Evolutionary conservation across 2,797 vertebrate genomes (phyloP), one percentile per base, ranked within the genome.

Genomic region (Poeciliopsis presidionis): DNA sequence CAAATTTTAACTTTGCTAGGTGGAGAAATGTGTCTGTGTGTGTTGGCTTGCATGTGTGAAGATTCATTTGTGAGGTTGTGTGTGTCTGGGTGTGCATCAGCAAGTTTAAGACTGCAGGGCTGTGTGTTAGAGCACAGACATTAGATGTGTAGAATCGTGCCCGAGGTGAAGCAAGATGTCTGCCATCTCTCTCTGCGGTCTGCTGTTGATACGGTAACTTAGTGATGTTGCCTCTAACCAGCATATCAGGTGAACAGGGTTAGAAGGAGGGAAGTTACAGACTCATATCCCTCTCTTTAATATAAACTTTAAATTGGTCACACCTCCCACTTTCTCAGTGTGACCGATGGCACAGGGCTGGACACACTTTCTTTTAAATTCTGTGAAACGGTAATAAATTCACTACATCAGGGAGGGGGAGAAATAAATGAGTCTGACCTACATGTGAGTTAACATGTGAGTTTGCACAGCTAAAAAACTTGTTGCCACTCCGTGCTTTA

Each of bases 81-180:
- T 70, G 81, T 55, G 74, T 72, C 87, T 86, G 88, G 88, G 86
- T 59, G 90, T 86, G 87, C 91, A 86, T 93, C 81, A 91, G 92
- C 74, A 83, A 86, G 91, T 87, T 90, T 86, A 79, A 81, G 85
- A 92, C 94, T 91, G 87, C 76, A 20, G 91, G 92, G 87, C 85
- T 81, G 67, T 85, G 92, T 93, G 93, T 93, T 93, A 93, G 87
- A 92, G 92, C 86, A 81, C 87, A 88, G 87, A 77, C 85, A 94
- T 96, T 96, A 96, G 94, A 95, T 93, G 94, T 95, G 90, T 82
- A 85, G 93, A 93, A 94, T 84, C 84, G 82, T 87, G 94, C 95
- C 95, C 76, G 89, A 88, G 93, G 95, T 94, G 89, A 92, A 93
- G 94, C 93, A 94, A 95, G 93, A 94, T 94, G 95, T 96, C 94